Base-by-base conservation (phyloP, 2,888 invertebrate species). In the Pollenia griseotomentosa region DNA sequence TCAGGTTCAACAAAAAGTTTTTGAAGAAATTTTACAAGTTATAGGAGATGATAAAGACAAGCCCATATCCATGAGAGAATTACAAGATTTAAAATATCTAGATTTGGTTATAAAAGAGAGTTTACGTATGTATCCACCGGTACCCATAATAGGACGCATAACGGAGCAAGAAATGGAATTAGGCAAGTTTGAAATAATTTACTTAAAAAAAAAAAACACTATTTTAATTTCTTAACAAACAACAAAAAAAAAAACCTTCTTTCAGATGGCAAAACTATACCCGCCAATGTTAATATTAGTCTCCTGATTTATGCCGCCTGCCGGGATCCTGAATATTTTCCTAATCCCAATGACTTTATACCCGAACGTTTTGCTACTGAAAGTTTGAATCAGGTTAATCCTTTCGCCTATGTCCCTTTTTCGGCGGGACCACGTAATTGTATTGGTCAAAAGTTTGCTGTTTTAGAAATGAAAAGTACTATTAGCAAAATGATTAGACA, bases 91-190 rank as follows among this genome's bases (percentile, higher is more conserved):
- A 1, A 90, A 90, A 63, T 91, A 91, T 68, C 92, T 96, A 74
- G 96, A 96, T 86, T 94, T 94, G 83, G 95, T 95, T 81, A 95
- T 96, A 42, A 96, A 96, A 90, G 96, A 96, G 91, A 93, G 95
- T 0, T 88, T 96, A 80, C 92, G 96, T 63, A 90, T 96, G 14
- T 95, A 94, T 88, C 96, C 96, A 0, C 95, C 95, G 74, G 95
- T 96, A 7, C 95, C 95, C 51, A 93, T 95, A 46, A 94, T 96
- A 63, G 94, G 95, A 11, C 94, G 96, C 66, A 88, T 86, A 16
- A 92, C 92, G 0, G 94, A 57, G 0, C 53, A 95, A 89, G 94
- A 94, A 82, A 91, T 95, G 11, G 91, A 90, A 71, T 90, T 95
- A 88, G 94, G 95, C 95, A 92, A 90, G 93, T 63, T 12, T 5